Conservation (phyloP, 2,888 invertebrate genomes). For the Morpho deidamia region DNA sequence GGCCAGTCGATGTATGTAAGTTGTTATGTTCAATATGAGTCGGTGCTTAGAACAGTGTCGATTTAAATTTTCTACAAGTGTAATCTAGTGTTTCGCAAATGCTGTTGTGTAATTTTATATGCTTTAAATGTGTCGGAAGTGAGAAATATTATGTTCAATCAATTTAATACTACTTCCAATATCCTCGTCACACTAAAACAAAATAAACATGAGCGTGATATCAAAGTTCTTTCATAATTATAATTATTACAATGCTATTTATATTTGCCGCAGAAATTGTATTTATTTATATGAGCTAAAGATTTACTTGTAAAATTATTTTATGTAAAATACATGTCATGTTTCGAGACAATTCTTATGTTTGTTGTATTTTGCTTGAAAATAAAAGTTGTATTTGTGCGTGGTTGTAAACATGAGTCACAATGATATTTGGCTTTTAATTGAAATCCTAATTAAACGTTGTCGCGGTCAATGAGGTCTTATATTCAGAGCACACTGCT, state of each 20-base stretch:
- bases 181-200: too few relatives aligned
- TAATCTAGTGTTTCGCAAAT: too few relatives aligned
- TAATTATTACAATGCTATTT: conserved; percentile 6
- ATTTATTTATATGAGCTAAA: conserved; percentile 48
- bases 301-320: conserved; percentile 44
- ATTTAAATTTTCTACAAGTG: too few relatives aligned
- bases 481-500: too few relatives aligned
- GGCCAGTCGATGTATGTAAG: too few relatives aligned
- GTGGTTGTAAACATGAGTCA: conserved; percentile 64
- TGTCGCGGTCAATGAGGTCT: too few relatives aligned
- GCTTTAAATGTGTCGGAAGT: too few relatives aligned
- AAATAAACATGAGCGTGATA: background rate
- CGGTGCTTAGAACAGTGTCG: too few relatives aligned
- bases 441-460: background rate
- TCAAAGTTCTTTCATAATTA: background rate
- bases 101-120: too few relatives aligned
- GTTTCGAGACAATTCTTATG: conserved; percentile 55
- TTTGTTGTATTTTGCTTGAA: conserved; percentile 69
- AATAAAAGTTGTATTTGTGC: conserved; percentile 72
- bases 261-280: conserved; percentile 32
- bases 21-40: too few relatives aligned
- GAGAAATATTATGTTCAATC: too few relatives aligned
- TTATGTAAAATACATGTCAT: conserved; percentile 41
- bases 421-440: conserved; percentile 18
- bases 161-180: too few relatives aligned